These are phyloP conservation scores for Prinia subflava DNA, from an alignment of 2,113 vertebrate genomes.

Conservation along the genomic window DNA sequence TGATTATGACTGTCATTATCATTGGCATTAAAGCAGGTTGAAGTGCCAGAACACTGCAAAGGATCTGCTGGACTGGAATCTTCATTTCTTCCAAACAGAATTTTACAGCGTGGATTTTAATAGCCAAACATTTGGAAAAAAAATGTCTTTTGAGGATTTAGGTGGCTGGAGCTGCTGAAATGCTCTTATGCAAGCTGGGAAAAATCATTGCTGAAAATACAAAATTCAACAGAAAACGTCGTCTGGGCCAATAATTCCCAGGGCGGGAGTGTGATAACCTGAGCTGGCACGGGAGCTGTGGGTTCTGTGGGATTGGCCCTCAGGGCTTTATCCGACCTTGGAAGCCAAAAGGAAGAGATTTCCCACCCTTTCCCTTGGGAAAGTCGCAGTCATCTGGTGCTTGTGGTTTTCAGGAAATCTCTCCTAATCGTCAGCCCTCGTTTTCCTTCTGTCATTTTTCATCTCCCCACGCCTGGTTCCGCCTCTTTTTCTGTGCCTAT, in stretches of 20 bases:
- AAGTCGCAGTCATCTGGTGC: neutral
- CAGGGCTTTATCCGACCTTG: neutral
- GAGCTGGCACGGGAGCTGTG: neutral
- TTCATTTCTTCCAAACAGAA: neutral
- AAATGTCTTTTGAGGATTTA: neutral
- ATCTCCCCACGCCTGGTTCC: neutral
- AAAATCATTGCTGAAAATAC: neutral
- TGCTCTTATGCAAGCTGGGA: neutral
- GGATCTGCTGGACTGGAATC: neutral
- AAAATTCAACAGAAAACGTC: neutral
- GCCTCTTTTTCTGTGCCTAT: neutral
- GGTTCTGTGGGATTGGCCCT: neutral
- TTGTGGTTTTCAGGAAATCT: conserved; percentile 8
- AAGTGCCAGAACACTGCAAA: neutral
- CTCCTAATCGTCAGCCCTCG: neutral
- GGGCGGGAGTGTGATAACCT: neutral
- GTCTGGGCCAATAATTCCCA: neutral
- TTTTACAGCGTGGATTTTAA: neutral
- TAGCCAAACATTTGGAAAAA: neutral
- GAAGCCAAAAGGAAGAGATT: conserved; percentile 20
- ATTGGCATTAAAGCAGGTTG: neutral
- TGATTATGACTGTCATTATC: neutral
- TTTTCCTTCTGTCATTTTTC: conserved; percentile 50
- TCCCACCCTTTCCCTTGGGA: conserved; percentile 55
- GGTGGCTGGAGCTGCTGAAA: neutral